These are phyloP conservation scores for Pteruthius melanotis DNA, from an alignment of 2,113 vertebrate species.

Conservation along the genomic window DNA sequence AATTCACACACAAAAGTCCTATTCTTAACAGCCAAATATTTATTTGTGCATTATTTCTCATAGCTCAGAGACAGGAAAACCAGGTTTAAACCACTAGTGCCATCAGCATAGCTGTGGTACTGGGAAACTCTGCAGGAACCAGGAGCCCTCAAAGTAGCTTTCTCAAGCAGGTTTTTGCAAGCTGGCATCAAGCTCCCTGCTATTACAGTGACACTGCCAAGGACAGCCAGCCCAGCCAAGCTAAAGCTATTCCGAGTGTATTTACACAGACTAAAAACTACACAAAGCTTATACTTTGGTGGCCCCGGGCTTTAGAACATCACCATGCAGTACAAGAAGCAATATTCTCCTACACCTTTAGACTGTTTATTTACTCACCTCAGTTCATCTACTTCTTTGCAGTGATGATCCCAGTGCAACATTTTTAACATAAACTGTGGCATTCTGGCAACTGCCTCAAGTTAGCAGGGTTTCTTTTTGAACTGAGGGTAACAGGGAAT, in stretches of 20 bases:
- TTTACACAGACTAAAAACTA: conserved; percentile 9
- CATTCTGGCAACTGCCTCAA: not conserved
- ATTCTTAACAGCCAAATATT: not conserved
- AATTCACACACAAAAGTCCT: not conserved
- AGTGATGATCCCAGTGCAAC: rapidly evolving
- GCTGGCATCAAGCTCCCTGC: not conserved
- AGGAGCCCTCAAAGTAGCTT: not conserved
- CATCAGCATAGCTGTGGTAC: conserved; percentile 4
- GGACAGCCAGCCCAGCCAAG: not conserved
- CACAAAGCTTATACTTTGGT: not conserved
- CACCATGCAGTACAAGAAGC: not conserved
- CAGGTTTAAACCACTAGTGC: not conserved
- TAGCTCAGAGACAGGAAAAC: not conserved
- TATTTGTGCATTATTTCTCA: not conserved
- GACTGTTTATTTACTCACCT: not conserved
- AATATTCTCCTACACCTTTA: not conserved
- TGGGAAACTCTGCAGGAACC: not conserved
- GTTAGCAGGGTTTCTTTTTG: not conserved
- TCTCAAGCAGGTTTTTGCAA: not conserved
- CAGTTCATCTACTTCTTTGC: not conserved
- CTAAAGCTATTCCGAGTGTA: not conserved
- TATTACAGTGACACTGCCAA: not conserved
- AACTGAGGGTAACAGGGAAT: not conserved
- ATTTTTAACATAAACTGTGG: not conserved
- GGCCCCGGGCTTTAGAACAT: not conserved